Evolutionary conservation across 1,140 invertebrate genomes (phyloP), one percentile per base, ranked within the genome.

Genomic region (Cyphomyrmex costatus): DNA sequence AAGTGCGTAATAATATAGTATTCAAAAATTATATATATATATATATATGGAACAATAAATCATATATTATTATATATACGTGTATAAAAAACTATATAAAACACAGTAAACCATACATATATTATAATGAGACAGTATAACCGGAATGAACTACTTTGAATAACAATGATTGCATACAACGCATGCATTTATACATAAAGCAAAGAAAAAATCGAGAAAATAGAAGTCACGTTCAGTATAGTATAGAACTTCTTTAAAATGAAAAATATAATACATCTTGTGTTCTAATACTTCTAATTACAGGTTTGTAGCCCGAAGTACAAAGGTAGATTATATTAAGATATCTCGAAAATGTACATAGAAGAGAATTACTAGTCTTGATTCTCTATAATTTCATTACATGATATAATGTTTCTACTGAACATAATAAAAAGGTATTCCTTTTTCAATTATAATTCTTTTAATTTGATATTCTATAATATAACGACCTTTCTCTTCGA

Each of bases 181-280:
- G 51, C 0, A 7, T 30, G 7, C n/a, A 65, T 0, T 16, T 30
- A 3, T 51, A 21, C 14, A 66, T 14, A 7, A 66, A 68, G 61
- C n/a, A 79, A 79, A 42, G n/a, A 51, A 65, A 63, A 65, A 1
- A 53, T 56, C 46, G 5, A 14, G 2, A 79, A 53, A 19, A 1
- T 79, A 65, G 68, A 79, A 24, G 27, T 53, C 60, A 65, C 24
- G 14, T 79, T 79, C 27, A 33, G 4, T 21, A 51, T 53, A 76
- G 2, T 19, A 79, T 73, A 12, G 8, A 2, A 73, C n/a, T 33
- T 53, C 42, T 79, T 79, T 36, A 79, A 21, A 68, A 33, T 53
- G 30, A 58, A 30, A 0, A 71, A 0, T 80, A 10, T 21, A 71
- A 0, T 80, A 10, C 30, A 33, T 42, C 19, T 56, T 33, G 5